Conservation (phyloP, 1,140 invertebrate genomes). For the Brachionus paranguensis region DNA sequence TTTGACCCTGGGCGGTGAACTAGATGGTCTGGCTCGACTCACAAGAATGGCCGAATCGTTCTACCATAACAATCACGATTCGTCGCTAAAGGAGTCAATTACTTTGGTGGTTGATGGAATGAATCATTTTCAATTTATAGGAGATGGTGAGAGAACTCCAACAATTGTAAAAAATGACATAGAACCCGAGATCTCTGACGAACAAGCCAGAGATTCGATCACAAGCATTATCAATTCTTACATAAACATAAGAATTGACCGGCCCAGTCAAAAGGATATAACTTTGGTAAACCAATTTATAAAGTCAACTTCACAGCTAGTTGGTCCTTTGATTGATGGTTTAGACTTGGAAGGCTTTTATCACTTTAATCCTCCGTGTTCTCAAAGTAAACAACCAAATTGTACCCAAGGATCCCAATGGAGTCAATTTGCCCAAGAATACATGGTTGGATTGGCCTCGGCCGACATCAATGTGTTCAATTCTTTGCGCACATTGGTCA, state of each 20-base stretch:
- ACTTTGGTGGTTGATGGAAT: conserved; percentile 20
- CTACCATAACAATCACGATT: neutral
- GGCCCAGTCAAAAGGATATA: neutral
- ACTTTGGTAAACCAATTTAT: neutral
- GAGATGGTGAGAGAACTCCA: neutral
- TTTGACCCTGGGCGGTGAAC: conserved; percentile 14
- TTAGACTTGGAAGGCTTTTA: conserved; percentile 35
- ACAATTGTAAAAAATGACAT: conserved; percentile 32
- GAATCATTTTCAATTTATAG: conserved; percentile 36
- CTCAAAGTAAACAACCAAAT: neutral
- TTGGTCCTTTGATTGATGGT: neutral
- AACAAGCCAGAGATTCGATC: neutral
- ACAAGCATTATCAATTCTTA: neutral
- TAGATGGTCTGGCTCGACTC: conserved; percentile 37
- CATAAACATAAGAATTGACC: neutral
- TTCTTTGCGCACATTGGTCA: neutral
- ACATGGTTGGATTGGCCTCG: neutral
- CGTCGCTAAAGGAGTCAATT: neutral
- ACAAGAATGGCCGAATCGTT: conserved; percentile 27
- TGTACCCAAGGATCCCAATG: neutral
- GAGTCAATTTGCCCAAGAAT: conserved; percentile 3
- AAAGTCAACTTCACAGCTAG: neutral
- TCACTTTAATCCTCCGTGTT: conserved; percentile 34
- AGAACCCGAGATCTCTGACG: neutral
- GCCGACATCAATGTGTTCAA: neutral